Evolutionary conservation across 2,797 vertebrate genomes (phyloP).

Genomic region (Champsocephalus gunnari): DNA sequence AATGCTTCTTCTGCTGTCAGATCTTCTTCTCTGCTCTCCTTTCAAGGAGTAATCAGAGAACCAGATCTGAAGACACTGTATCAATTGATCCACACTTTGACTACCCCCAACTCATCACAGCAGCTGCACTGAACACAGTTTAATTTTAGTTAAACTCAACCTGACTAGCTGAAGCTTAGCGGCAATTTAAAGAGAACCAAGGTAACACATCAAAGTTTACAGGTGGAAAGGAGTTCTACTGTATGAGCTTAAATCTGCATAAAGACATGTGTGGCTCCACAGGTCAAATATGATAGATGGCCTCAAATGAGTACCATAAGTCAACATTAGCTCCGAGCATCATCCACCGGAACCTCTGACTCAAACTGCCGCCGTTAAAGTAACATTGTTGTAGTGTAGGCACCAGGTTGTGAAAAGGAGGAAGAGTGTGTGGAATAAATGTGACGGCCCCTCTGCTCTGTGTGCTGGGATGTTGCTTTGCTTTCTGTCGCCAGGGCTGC

Average conservation of each 20-base stretch:
- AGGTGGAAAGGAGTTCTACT: background rate
- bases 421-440: background rate
- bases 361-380: background rate
- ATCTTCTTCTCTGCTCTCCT: slow-evolving; percentile 40
- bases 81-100: slow-evolving; percentile 47
- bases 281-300: background rate
- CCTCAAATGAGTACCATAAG: background rate
- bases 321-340: background rate
- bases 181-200: background rate
- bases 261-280: background rate
- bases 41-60: slow-evolving; percentile 65
- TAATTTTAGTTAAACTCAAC: background rate
- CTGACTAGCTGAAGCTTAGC: background rate
- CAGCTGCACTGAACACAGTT: background rate
- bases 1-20: slow-evolving; percentile 33
- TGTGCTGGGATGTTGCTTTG: background rate
- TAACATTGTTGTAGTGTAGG: background rate
- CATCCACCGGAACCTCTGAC: background rate
- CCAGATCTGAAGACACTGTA: slow-evolving; percentile 20
- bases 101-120: slow-evolving; percentile 33
- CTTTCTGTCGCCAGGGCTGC: no score
- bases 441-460: background rate
- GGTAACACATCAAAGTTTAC: background rate
- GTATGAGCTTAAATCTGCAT: background rate
- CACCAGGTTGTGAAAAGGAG: background rate